phyloP scores from a whole-genome alignment of 2,113 vertebrate species.

The Etheostoma cragini region DNA sequence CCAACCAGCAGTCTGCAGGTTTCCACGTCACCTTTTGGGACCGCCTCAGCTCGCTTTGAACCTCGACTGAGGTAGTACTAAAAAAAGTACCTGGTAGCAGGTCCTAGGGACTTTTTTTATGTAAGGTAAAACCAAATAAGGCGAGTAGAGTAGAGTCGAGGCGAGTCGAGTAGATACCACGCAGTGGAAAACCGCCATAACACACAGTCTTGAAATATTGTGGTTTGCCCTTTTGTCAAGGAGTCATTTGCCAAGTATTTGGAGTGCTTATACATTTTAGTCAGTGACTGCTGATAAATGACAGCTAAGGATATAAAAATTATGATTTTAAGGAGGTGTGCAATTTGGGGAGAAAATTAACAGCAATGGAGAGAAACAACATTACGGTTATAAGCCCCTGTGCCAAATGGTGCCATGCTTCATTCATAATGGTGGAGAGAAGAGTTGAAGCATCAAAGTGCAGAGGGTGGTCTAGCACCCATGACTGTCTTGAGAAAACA shows the following conservation, averaged over 20 bases:
- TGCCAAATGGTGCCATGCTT: constrained; percentile 61
- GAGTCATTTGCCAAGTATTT: constrained; percentile 57
- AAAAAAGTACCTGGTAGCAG: no score
- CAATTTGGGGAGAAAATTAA: constrained; percentile 19
- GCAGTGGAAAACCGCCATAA: no score
- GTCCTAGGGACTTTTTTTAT: no score
- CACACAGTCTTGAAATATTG: constrained; percentile 43
- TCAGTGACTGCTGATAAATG: constrained; percentile 60
- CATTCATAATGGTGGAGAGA: constrained; percentile 63
- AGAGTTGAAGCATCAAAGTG: constrained; percentile 54
- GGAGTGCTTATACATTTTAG: constrained; percentile 49
- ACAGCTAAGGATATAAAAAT: constrained; percentile 53
- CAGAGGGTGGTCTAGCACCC: constrained; percentile 42
- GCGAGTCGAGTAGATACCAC: no score
- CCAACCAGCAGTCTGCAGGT: no score
- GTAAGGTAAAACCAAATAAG: no score
- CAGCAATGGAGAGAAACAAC: constrained; percentile 55
- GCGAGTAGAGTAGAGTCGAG: no score
- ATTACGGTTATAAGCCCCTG: constrained; percentile 48
- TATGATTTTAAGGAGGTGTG: constrained; percentile 33
- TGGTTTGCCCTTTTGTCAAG: constrained; percentile 49
- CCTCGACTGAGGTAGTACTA: no score
- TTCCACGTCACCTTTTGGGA: no score
- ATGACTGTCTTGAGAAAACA: constrained; percentile 48
- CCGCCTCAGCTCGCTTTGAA: no score